Evolutionary conservation across 1,140 invertebrate species (phyloP).

Genomic region (Drosophila sechellia): DNA sequence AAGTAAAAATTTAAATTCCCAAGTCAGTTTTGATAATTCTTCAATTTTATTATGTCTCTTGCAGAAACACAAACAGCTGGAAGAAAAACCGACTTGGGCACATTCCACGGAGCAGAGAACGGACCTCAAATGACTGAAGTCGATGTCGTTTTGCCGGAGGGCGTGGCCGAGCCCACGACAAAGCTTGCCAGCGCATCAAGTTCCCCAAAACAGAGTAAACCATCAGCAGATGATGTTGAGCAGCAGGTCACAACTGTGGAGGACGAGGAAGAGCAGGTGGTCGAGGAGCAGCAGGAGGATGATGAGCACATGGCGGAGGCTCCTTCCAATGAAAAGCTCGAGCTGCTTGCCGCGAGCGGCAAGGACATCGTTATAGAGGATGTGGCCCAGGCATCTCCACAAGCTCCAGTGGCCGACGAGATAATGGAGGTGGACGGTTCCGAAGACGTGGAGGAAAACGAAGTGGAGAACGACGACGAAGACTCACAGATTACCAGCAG

Average conservation of each 20-base stretch:
- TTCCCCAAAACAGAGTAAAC: slow-evolving; percentile 15
- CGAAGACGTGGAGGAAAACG: slow-evolving; percentile 8
- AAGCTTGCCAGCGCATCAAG: slow-evolving; percentile 68
- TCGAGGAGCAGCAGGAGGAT: slow-evolving; percentile 2
- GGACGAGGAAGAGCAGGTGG: slow-evolving; percentile 13
- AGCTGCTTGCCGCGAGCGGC: slow-evolving; percentile 7
- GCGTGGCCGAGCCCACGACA: slow-evolving; percentile 73
- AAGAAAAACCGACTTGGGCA: slow-evolving; percentile 52
- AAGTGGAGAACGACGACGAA: slow-evolving; percentile 49
- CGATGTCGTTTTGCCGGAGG: slow-evolving; percentile 82
- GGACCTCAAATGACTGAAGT: slow-evolving; percentile 83
- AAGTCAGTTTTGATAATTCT: background rate
- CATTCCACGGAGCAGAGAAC: slow-evolving; percentile 63
- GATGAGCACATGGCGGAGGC: background rate
- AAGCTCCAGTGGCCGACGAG: slow-evolving; percentile 39
- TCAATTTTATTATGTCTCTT: background rate
- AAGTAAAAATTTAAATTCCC: too few species aligned
- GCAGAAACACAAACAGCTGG: slow-evolving; percentile 34
- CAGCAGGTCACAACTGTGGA: background rate
- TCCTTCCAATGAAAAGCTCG: slow-evolving; percentile 6
- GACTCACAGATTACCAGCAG: slow-evolving; percentile 75
- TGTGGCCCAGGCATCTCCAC: slow-evolving; percentile 36
- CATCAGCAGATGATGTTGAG: slow-evolving; percentile 12
- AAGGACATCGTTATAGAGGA: slow-evolving; percentile 31
- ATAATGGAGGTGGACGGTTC: slow-evolving; percentile 58